Conservation (phyloP, 2,888 invertebrate species). For the Protonemura montana region DNA sequence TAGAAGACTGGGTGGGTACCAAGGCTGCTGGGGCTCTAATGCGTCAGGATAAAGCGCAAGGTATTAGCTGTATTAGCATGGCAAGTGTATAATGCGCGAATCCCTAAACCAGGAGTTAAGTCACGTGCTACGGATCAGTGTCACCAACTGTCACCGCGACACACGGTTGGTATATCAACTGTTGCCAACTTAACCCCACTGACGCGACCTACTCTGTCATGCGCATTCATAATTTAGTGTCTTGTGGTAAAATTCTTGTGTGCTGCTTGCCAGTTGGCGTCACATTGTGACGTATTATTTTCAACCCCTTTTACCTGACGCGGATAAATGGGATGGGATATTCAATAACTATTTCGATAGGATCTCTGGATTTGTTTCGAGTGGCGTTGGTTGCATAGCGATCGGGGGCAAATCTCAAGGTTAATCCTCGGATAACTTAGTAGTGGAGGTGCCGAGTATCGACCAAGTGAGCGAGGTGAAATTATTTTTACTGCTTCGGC, state of each 20-base stretch:
- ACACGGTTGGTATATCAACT: constrained; percentile 29
- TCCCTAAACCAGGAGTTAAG: constrained; percentile 39
- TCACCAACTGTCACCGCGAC: constrained; percentile 40
- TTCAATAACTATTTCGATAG: background rate
- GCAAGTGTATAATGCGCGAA: constrained; percentile 39
- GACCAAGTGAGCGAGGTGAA: background rate
- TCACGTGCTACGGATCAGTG: constrained; percentile 46
- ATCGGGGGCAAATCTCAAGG: background rate
- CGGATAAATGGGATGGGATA: background rate
- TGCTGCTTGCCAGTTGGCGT: background rate
- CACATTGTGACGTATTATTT: background rate
- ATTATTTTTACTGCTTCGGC: no score
- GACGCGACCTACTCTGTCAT: constrained; percentile 27
- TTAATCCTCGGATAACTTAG: background rate
- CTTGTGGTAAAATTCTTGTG: background rate
- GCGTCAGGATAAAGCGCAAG: background rate
- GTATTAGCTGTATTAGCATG: constrained; percentile 29
- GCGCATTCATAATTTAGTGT: constrained; percentile 24
- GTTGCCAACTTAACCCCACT: constrained; percentile 36
- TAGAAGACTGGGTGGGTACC: background rate
- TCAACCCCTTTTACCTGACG: background rate
- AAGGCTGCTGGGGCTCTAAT: background rate
- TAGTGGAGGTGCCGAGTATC: background rate
- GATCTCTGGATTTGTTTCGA: background rate
- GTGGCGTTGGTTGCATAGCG: background rate